Conservation (phyloP, 2,113 vertebrate species). For the Formicarius rufipectus region DNA sequence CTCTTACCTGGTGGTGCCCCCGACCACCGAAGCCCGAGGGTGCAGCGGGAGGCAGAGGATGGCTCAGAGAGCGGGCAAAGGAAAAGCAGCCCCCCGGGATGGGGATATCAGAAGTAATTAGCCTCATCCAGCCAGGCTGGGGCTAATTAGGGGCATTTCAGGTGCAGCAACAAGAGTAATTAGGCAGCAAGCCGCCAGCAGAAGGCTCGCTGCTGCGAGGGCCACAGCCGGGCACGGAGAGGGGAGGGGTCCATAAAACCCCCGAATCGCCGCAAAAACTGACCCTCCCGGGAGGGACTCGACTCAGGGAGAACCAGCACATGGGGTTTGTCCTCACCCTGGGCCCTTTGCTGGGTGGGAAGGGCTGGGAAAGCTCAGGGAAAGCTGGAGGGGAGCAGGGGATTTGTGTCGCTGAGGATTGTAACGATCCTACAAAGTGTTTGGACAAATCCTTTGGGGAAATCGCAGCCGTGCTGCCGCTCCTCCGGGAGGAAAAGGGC, state of each 20-base stretch:
- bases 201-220: background rate
- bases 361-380: background rate
- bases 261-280: background rate
- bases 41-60: fast-evolving
- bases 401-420: fast-evolving
- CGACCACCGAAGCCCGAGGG: fast-evolving
- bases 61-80: no score
- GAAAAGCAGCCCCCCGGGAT: no score
- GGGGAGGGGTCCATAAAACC: background rate
- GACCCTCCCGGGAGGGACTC: fast-evolving
- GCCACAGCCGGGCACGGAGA: no score
- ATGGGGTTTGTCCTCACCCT: background rate
- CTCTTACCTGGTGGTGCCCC: background rate
- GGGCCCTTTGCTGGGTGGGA: background rate
- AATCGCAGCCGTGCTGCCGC: background rate
- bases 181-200: background rate
- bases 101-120: fast-evolving
- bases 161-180: background rate
- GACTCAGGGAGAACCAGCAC: fast-evolving
- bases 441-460: background rate
- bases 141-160: background rate
- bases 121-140: background rate
- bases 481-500: background rate
- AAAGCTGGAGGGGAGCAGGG: background rate
- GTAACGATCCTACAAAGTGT: fast-evolving